Evolutionary conservation across 2,797 vertebrate genomes (phyloP).

Genomic region (Sebastes reedi): DNA sequence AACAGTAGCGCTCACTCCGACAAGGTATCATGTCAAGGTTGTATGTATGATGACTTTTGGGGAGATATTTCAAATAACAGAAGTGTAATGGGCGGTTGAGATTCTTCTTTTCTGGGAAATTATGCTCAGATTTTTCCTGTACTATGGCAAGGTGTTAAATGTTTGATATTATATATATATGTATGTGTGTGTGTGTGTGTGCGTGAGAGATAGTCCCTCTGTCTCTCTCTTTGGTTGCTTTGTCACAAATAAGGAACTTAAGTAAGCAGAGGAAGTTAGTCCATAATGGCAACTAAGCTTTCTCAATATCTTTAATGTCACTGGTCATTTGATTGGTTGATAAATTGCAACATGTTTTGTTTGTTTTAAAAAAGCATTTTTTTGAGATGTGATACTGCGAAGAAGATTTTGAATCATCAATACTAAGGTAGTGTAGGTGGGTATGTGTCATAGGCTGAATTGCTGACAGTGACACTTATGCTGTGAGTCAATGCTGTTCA

Average conservation of each 20-base stretch:
- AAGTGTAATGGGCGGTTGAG: not conserved
- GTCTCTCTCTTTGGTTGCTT: not conserved
- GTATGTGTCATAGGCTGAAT: not conserved
- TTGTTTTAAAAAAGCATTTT: not conserved
- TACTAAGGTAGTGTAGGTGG: not conserved
- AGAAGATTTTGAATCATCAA: not conserved
- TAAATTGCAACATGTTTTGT: not conserved
- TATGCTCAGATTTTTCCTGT: not conserved
- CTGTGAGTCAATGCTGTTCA: constrained; percentile 11
- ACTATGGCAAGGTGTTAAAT: too few species aligned
- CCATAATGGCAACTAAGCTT: constrained; percentile 60
- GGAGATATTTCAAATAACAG: not conserved
- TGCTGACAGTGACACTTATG: constrained; percentile 4
- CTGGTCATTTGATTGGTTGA: not conserved
- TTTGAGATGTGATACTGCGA: not conserved
- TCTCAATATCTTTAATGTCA: constrained; percentile 50
- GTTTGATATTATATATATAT: not conserved
- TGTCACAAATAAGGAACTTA: constrained; percentile 66
- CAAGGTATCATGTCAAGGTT: not conserved
- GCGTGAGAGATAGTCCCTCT: not conserved
- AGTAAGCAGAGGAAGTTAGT: constrained; percentile 72
- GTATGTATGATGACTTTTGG: not conserved
- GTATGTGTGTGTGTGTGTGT: too few species aligned
- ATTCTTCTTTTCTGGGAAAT: not conserved
- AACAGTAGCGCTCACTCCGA: not conserved